phyloP scores from a whole-genome alignment of 1,140 invertebrate species.

The Zaprionus lachaisei region DNA sequence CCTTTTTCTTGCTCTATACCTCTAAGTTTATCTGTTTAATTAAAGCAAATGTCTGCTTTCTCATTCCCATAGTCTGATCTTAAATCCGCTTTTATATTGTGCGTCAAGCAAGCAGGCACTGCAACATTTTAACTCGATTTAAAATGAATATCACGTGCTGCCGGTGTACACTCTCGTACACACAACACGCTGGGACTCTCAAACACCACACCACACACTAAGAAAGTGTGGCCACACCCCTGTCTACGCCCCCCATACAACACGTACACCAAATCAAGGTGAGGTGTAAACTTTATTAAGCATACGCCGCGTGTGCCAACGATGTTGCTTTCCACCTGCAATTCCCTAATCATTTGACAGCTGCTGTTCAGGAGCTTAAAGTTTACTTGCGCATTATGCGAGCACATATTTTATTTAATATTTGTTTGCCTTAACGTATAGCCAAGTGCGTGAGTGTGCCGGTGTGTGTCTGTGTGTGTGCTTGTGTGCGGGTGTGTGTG shows the following conservation, averaged over 20 bases:
- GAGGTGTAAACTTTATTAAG: conserved; percentile 72
- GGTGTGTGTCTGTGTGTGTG: background rate
- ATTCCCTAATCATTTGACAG: conserved; percentile 73
- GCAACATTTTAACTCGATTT: conserved; percentile 31
- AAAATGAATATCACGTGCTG: conserved; percentile 66
- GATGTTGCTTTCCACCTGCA: conserved; percentile 1
- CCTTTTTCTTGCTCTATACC: background rate
- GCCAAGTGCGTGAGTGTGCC: conserved; percentile 6
- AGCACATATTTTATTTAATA: conserved; percentile 69
- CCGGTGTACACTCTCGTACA: conserved; percentile 9
- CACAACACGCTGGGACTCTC: background rate
- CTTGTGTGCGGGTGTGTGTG: conserved; percentile 14
- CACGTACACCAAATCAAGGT: conserved; percentile 58
- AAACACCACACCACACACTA: background rate
- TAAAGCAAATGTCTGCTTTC: background rate
- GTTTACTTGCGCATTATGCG: conserved; percentile 49
- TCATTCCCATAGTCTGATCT: background rate
- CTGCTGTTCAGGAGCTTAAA: conserved; percentile 63
- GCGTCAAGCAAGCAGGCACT: conserved; percentile 4
- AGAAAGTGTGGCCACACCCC: conserved; percentile 9
- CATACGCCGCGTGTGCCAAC: conserved; percentile 51
- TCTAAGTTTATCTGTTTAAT: background rate
- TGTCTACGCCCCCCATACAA: conserved; percentile 2
- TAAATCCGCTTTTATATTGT: conserved; percentile 13
- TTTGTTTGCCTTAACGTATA: conserved; percentile 52